Base-by-base conservation (phyloP, 2,888 invertebrate species). In the Craniophora ligustri region DNA sequence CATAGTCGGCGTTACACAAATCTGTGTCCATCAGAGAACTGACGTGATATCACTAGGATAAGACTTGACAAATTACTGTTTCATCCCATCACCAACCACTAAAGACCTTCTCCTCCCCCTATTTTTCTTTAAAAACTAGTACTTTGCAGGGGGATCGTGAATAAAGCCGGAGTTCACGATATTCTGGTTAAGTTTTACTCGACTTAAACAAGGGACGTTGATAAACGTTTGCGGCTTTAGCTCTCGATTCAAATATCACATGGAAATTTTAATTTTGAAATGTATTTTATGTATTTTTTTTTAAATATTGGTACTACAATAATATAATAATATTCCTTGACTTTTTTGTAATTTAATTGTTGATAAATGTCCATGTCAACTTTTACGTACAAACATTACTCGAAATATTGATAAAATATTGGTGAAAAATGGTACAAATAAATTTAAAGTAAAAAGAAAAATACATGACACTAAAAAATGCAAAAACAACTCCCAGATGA, bases 51-150 rank as follows among this genome's bases (percentile, higher is more conserved):
- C 92, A 72, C 84, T 60, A 66, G 61, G 78, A 91, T 92, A 91
- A 87, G 91, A 91, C 90, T 84, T 88, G 91, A 92, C 89, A 89
- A 92, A 92, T 89, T 87, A 88, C 83, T 69, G 76, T 74, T 73
- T 75, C 72, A 78, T 67, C 67, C 64, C 39, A 55, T 42, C 48
- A 71, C 89, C 87, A 82, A 49, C 41, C 4, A 73, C 67, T 30
- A n/a, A 7, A 67, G 86, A 79, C 47, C 83, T 64, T 19, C 69
- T 51, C 35, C 30, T 45, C 54, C 65, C 53, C 63, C 45, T 50
- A 38, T 66, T 47, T 35, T 34, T 18, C 13, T 35, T 18, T n/a
- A 14, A n/a, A 10, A 18, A 51, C 30, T 41, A 18, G 46, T 35
- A 32, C n/a, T 39, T 31, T 23, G 42, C 3, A 48, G 44, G 36